phyloP scores from a whole-genome alignment of 2,888 invertebrate genomes.

The Ferdinandea cuprea region DNA sequence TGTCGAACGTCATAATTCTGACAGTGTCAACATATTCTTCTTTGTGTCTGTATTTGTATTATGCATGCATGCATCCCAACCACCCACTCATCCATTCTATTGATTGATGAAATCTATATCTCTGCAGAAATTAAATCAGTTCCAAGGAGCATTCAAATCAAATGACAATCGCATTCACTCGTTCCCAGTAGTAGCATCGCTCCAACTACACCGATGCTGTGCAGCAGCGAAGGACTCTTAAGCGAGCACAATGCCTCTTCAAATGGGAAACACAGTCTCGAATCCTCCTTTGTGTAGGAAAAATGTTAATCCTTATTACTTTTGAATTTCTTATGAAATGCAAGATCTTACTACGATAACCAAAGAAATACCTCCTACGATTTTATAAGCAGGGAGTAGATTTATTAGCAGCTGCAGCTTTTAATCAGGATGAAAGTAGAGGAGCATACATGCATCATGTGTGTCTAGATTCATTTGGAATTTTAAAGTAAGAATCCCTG shows the following conservation, averaged over 20 bases:
- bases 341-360: constrained; percentile 37
- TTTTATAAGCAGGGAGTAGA: not conserved
- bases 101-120: constrained; percentile 65
- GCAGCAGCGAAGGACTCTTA: constrained; percentile 48
- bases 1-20: constrained; percentile 48
- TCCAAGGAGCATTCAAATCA: constrained; percentile 69
- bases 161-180: constrained; percentile 70
- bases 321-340: constrained; percentile 42
- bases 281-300: constrained; percentile 55
- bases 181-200: not conserved
- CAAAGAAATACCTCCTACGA: not conserved
- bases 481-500: too few relatives aligned
- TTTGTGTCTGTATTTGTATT: constrained; percentile 33
- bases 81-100: constrained; percentile 20
- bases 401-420: not conserved
- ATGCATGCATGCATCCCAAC: not conserved
- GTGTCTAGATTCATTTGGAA: too few relatives aligned
- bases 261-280: constrained; percentile 50
- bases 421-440: too few relatives aligned
- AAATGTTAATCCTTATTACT: constrained; percentile 56
- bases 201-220: not conserved
- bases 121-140: constrained; percentile 72
- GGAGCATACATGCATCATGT: too few relatives aligned
- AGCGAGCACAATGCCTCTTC: constrained; percentile 56
- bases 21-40: constrained; percentile 50